These are phyloP conservation scores for Tachuris rubrigastra DNA, from an alignment of 2,113 vertebrate genomes.

Conservation along the genomic window DNA sequence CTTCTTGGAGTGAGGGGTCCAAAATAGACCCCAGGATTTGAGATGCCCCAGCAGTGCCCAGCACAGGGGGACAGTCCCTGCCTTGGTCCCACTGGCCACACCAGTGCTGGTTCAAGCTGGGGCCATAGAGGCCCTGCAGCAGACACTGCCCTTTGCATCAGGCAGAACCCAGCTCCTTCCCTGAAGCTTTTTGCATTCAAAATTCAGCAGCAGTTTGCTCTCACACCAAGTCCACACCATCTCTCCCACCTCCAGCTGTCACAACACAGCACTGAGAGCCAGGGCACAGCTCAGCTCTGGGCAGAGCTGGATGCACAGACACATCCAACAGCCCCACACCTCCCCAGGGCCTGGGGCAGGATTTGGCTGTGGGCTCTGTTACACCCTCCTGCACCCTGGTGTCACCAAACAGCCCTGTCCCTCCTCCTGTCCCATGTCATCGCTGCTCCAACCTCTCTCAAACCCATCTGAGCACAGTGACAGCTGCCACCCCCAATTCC, in stretches of 20 bases:
- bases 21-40: neutral
- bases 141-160: neutral
- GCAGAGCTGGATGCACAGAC: neutral
- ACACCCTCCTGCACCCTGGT: neutral
- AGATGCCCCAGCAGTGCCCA: neutral
- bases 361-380: rapidly evolving
- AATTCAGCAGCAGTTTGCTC: neutral
- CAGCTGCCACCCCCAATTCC: neutral
- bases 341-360: neutral
- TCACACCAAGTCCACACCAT: neutral
- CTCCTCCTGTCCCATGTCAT: neutral
- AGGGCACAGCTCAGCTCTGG: neutral
- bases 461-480: neutral
- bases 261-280: rapidly evolving
- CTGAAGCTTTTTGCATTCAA: neutral
- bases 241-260: neutral
- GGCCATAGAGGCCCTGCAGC: neutral
- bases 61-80: neutral
- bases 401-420: neutral
- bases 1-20: neutral
- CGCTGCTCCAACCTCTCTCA: neutral
- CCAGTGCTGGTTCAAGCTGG: neutral
- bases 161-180: neutral
- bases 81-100: neutral
- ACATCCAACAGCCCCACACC: neutral